phyloP scores from a whole-genome alignment of 2,888 invertebrate species.

The Merodon equestris region DNA sequence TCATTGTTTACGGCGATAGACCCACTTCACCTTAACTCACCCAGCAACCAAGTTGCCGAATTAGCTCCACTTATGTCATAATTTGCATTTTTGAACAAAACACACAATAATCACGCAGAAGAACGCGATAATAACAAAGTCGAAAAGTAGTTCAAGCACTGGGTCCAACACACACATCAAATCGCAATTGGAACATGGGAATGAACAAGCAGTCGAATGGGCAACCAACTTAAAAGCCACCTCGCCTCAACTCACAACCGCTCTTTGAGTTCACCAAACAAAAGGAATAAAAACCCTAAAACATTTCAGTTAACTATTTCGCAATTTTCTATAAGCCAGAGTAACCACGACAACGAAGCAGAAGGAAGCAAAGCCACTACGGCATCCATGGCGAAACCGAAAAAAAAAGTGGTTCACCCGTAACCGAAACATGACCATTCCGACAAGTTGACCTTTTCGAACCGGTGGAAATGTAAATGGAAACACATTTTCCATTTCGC shows the following conservation, averaged over 20 bases:
- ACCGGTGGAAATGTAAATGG: slow-evolving; percentile 27
- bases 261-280: slow-evolving; percentile 10
- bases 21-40: no score
- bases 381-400: slow-evolving; percentile 1
- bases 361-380: slow-evolving; percentile 3
- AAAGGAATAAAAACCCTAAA: slow-evolving; percentile 6
- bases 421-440: slow-evolving; percentile 26
- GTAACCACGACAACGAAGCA: neutral
- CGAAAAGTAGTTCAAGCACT: slow-evolving; percentile 20
- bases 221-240: no score
- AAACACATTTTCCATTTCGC: slow-evolving; percentile 38
- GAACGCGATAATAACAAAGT: slow-evolving; percentile 5
- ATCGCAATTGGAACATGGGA: slow-evolving; percentile 34
- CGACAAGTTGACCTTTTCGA: slow-evolving; percentile 57
- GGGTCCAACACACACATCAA: neutral
- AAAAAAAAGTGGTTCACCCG: slow-evolving; percentile 31
- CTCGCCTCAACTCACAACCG: no score
- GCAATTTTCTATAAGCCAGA: slow-evolving; percentile 24
- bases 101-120: slow-evolving; percentile 4
- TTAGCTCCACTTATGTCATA: no score
- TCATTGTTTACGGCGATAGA: no score
- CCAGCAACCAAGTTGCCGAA: no score
- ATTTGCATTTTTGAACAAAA: no score
- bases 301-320: slow-evolving; percentile 46
- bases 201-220: neutral